phyloP scores from a whole-genome alignment of 1,140 invertebrate genomes.

The Conopomorpha cramerella region DNA sequence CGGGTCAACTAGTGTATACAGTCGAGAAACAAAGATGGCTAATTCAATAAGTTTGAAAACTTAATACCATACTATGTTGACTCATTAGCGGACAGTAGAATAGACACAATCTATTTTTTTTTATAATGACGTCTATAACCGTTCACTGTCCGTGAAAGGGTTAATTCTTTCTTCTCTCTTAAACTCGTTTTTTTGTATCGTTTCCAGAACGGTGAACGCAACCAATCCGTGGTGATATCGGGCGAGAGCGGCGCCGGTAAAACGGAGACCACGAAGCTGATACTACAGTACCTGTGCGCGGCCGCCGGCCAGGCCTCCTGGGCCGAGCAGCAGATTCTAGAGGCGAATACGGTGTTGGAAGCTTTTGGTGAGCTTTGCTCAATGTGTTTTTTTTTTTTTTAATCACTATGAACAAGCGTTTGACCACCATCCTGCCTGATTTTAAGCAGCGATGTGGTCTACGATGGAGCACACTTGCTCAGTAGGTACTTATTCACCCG shows the following conservation, averaged over 20 bases:
- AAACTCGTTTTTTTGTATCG: too few species aligned
- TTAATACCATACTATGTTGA: too few species aligned
- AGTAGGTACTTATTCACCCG: too few species aligned
- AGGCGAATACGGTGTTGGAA: conserved; percentile 92
- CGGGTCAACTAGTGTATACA: too few species aligned
- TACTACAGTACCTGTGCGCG: conserved; percentile 92
- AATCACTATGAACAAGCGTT: too few species aligned
- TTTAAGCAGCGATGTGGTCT: too few species aligned
- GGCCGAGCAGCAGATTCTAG: conserved; percentile 93
- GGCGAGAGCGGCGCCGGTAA: conserved; percentile 98
- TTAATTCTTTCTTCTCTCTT: conserved; percentile 4
- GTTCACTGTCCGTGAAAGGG: conserved; percentile 4
- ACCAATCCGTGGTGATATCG: conserved; percentile 94
- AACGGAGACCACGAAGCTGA: conserved; percentile 95
- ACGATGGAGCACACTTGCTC: too few species aligned
- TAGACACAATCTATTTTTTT: conserved; percentile 1
- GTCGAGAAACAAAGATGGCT: too few species aligned
- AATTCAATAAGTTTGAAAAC: too few species aligned
- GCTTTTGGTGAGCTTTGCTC: conserved; percentile 74
- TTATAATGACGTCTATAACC: too few species aligned
- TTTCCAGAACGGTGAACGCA: conserved; percentile 48
- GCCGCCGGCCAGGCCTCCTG: conserved; percentile 73
- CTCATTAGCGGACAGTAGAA: too few species aligned
- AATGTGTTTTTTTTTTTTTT: conserved; percentile 5
- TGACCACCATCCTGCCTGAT: too few species aligned